Conservation (phyloP, 2,113 vertebrate genomes). For the Pygoscelis antarcticus region DNA sequence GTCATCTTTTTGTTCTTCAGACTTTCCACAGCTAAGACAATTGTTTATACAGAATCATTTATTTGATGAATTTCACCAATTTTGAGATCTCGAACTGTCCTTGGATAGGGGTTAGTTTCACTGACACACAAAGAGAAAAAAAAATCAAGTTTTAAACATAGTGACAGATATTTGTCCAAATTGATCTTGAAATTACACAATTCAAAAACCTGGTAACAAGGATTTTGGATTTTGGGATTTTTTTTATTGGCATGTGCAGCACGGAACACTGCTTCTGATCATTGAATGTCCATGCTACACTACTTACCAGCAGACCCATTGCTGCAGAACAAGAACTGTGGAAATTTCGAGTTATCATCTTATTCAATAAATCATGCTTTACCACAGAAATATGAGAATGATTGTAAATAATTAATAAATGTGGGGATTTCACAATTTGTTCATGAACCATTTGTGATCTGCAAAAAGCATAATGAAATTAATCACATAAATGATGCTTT, state of each 20-base stretch:
- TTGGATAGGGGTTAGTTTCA: background rate
- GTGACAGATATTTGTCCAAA: background rate
- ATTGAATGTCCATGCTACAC: background rate
- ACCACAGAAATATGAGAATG: background rate
- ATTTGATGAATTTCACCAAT: background rate
- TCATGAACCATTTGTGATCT: background rate
- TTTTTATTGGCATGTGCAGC: background rate
- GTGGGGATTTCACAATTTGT: background rate
- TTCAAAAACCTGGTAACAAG: background rate
- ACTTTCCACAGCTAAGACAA: background rate
- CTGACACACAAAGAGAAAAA: background rate
- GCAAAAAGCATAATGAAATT: background rate
- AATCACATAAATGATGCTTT: background rate
- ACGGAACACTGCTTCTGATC: background rate
- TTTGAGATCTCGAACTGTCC: background rate
- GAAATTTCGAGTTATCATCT: background rate
- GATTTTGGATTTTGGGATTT: background rate
- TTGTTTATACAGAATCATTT: background rate
- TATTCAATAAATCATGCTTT: background rate
- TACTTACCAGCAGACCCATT: background rate
- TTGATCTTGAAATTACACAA: background rate
- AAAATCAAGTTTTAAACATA: background rate
- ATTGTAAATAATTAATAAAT: background rate
- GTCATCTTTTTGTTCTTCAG: background rate
- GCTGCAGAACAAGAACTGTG: background rate